Conservation (phyloP, 2,113 vertebrate genomes). For the Porphyrio hochstetteri region DNA sequence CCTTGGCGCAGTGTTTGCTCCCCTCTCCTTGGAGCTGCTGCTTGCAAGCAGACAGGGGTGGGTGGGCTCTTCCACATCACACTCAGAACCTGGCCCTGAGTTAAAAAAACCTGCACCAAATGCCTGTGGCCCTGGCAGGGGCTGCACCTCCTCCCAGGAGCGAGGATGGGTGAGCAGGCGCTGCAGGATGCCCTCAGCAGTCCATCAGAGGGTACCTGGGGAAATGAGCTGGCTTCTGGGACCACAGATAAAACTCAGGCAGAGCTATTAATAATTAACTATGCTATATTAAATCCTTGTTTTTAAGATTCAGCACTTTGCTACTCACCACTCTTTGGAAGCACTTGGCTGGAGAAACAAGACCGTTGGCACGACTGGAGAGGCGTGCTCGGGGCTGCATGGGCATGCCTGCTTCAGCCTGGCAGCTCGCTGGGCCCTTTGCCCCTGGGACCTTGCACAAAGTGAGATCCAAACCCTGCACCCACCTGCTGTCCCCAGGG, state of each 20-base stretch:
- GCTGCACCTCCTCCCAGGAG: no score
- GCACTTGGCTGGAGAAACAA: not conserved
- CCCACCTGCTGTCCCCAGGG: rapidly evolving
- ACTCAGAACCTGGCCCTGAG: not conserved
- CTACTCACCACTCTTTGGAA: not conserved
- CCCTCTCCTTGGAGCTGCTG: not conserved
- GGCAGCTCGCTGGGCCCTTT: not conserved
- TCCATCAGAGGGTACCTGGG: rapidly evolving
- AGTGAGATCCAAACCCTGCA: rapidly evolving
- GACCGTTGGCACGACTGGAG: rapidly evolving
- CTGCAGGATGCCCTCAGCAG: not conserved
- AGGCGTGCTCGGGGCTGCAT: not conserved
- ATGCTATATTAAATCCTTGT: not conserved
- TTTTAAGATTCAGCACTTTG: not conserved
- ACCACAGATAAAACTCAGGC: not conserved
- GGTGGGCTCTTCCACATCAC: not conserved
- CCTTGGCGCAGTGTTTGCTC: rapidly evolving
- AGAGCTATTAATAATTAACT: not conserved
- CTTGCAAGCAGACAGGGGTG: rapidly evolving
- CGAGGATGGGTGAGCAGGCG: not conserved
- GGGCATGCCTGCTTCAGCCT: rapidly evolving
- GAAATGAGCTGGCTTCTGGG: not conserved
- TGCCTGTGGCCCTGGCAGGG: not conserved
- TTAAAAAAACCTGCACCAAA: not conserved
- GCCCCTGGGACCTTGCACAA: not conserved